Evolutionary conservation across 2,888 invertebrate species (phyloP).

Genomic region (Trachelus iudaicus): DNA sequence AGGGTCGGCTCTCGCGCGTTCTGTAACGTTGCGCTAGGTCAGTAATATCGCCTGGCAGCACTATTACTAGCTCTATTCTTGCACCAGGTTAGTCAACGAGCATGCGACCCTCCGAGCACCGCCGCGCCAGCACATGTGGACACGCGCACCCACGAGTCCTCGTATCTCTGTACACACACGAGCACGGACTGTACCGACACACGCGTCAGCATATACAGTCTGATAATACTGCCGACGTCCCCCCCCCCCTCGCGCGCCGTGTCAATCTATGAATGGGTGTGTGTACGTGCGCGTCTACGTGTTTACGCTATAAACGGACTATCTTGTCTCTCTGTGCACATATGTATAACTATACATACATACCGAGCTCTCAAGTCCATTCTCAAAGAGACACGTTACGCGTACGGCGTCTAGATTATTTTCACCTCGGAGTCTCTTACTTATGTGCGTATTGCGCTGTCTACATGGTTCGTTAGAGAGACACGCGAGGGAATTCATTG

Average conservation of each 20-base stretch:
- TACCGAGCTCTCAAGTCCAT: background rate
- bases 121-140: background rate
- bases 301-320: background rate
- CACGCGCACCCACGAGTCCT: slow-evolving; percentile 17
- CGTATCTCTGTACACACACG: background rate
- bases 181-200: background rate
- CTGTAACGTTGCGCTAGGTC: slow-evolving; percentile 55
- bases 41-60: slow-evolving; percentile 49
- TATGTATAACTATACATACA: background rate
- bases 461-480: background rate
- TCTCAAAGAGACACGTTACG: background rate
- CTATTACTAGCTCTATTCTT: slow-evolving; percentile 59
- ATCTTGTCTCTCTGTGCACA: background rate
- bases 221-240: slow-evolving; percentile 11
- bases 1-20: slow-evolving; percentile 53
- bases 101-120: slow-evolving; percentile 28
- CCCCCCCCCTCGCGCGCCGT: slow-evolving; percentile 3
- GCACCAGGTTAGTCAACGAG: slow-evolving; percentile 36
- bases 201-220: background rate
- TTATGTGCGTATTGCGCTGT: background rate
- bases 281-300: background rate
- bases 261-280: background rate
- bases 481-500: slow-evolving; percentile 14
- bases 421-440: background rate
- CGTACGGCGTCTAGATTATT: background rate